Evolutionary conservation across 2,797 vertebrate species (phyloP).

Genomic region (Parotocinclus haroldoi): DNA sequence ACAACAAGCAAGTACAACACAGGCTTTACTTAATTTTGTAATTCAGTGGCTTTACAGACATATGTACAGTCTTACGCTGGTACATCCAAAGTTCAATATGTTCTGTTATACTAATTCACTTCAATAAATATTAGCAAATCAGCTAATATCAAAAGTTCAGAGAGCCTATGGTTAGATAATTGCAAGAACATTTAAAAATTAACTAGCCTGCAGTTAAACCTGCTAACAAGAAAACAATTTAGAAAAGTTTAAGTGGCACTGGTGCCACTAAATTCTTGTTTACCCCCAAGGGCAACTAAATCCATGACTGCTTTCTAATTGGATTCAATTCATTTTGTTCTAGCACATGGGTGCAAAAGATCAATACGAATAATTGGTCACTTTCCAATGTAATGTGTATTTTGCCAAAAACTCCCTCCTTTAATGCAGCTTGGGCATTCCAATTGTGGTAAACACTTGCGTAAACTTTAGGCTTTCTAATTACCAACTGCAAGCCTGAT

Average conservation of each 20-base stretch:
- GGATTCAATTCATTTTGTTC: background rate
- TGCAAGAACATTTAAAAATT: constrained; percentile 15
- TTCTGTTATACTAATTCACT: too few species aligned
- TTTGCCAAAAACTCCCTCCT: background rate
- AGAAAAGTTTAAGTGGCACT: constrained; percentile 2
- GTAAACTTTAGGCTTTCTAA: too few species aligned
- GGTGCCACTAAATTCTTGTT: background rate
- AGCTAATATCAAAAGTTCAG: too few species aligned
- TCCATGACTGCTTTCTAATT: constrained; percentile 1
- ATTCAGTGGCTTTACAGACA: too few species aligned
- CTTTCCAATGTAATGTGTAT: background rate
- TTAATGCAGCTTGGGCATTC: background rate
- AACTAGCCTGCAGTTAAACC: constrained; percentile 5
- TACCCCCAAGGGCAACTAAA: background rate
- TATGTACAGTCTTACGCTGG: too few species aligned
- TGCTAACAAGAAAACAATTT: background rate
- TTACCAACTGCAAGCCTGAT: too few species aligned
- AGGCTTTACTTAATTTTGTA: too few species aligned
- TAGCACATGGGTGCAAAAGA: background rate
- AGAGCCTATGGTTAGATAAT: background rate
- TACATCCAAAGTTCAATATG: too few species aligned
- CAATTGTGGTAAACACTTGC: too few species aligned
- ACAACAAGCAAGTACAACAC: too few species aligned
- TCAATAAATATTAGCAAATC: too few species aligned
- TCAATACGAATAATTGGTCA: background rate